These are phyloP conservation scores for Epinephelus fuscoguttatus DNA, from an alignment of 2,113 vertebrate species.

Conservation along the genomic window DNA sequence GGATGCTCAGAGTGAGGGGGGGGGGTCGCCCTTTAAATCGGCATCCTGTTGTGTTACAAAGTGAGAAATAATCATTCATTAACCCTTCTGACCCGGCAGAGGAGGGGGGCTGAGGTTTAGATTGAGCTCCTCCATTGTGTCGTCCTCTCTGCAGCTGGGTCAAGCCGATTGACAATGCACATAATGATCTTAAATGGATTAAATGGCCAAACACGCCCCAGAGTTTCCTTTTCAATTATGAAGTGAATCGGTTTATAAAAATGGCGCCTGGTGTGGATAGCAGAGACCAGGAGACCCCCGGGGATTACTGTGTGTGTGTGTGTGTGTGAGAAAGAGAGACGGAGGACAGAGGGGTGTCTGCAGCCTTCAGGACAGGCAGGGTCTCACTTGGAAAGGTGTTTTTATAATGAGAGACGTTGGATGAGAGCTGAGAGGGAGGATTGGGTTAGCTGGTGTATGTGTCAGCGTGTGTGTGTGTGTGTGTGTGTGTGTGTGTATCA, in stretches of 20 bases:
- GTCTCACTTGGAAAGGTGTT: conserved; percentile 48
- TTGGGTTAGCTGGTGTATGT: conserved; percentile 27
- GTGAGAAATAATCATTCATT: conserved; percentile 90
- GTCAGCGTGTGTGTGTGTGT: conserved; percentile 26
- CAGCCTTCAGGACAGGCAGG: conserved; percentile 36
- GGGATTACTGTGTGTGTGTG: conserved; percentile 53
- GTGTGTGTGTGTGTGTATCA: conserved; percentile 19
- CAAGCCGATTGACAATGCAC: conserved; percentile 80
- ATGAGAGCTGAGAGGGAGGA: conserved; percentile 33
- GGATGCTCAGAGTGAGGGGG: conserved; percentile 20
- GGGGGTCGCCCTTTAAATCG: conserved; percentile 68
- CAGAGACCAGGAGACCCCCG: conserved; percentile 41
- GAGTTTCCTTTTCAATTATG: conserved; percentile 87
- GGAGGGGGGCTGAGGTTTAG: conserved; percentile 27
- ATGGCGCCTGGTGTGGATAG: conserved; percentile 40
- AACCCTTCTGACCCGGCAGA: conserved; percentile 79
- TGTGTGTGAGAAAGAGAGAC: neutral
- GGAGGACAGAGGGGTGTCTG: neutral
- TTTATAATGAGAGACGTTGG: conserved; percentile 48
- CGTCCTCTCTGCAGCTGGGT: conserved; percentile 81
- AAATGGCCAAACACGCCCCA: conserved; percentile 80
- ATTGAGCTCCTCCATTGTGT: conserved; percentile 75
- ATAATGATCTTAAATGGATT: conserved; percentile 89
- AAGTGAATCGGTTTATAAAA: conserved; percentile 69
- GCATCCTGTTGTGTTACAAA: conserved; percentile 84